Evolutionary conservation across 2,113 vertebrate species (phyloP).

Genomic region (Antechinus flavipes): DNA sequence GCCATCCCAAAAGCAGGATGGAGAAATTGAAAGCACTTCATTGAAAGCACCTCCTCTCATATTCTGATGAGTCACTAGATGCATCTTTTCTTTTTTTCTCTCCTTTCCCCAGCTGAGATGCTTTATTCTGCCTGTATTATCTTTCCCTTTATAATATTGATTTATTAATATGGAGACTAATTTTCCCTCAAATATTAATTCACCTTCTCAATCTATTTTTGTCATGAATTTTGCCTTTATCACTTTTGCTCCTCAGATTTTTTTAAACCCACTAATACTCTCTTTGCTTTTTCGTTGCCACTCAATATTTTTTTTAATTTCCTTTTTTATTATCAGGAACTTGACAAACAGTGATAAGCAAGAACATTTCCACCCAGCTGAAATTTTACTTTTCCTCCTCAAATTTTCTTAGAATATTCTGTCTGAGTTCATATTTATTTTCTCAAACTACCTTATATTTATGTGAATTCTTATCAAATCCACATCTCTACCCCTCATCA

Average conservation of each 20-base stretch:
- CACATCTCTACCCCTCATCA: not conserved
- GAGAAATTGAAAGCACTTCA: not conserved
- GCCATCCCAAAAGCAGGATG: not conserved
- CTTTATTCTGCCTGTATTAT: not conserved
- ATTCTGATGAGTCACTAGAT: not conserved
- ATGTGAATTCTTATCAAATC: not conserved
- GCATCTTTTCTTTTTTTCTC: not conserved
- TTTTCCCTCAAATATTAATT: not conserved
- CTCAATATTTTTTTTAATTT: not conserved
- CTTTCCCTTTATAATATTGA: not conserved
- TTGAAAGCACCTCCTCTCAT: not conserved
- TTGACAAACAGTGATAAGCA: not conserved
- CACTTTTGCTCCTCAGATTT: not conserved
- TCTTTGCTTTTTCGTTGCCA: not conserved
- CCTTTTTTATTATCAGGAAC: not conserved
- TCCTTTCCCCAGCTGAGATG: not conserved
- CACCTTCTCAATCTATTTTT: not conserved
- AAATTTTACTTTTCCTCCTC: not conserved
- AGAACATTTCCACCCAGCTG: not conserved
- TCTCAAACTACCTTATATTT: not conserved
- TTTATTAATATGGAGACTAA: constrained; percentile 2
- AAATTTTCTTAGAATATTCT: not conserved
- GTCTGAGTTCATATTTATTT: not conserved
- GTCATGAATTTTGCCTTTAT: not conserved
- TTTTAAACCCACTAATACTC: not conserved